Conservation (phyloP, 2,888 invertebrate genomes). For the Holacanthella duospinosa region DNA sequence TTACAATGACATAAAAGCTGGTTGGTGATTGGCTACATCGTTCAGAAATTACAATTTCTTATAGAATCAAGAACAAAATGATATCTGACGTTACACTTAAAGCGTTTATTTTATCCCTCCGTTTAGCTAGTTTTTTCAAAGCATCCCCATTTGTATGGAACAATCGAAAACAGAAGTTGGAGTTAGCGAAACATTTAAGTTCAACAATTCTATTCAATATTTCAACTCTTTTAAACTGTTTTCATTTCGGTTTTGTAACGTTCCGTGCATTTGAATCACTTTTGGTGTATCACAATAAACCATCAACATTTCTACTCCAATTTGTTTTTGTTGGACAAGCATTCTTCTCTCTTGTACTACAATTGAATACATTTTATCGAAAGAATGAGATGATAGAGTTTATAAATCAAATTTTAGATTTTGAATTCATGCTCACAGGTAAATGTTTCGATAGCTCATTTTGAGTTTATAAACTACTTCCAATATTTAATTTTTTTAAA, state of each 20-base stretch:
- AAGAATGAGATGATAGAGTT: background rate
- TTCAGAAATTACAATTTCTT: too few species aligned
- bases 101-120: too few species aligned
- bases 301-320: background rate
- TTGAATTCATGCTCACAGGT: too few species aligned
- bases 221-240: background rate
- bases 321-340: background rate
- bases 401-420: background rate
- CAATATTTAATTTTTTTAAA: too few species aligned
- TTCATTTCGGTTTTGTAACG: background rate
- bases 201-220: background rate
- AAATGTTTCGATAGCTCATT: too few species aligned
- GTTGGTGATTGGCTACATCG: too few species aligned
- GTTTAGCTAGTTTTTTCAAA: too few species aligned
- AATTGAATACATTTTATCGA: background rate
- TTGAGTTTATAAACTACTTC: too few species aligned
- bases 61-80: too few species aligned
- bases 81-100: too few species aligned
- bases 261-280: background rate
- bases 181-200: background rate
- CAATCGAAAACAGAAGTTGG: background rate
- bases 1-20: too few species aligned
- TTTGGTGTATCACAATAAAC: background rate
- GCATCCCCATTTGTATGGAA: background rate
- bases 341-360: background rate